Evolutionary conservation across 2,797 vertebrate genomes (phyloP).

Genomic region (Crocodylus rhombifer): DNA sequence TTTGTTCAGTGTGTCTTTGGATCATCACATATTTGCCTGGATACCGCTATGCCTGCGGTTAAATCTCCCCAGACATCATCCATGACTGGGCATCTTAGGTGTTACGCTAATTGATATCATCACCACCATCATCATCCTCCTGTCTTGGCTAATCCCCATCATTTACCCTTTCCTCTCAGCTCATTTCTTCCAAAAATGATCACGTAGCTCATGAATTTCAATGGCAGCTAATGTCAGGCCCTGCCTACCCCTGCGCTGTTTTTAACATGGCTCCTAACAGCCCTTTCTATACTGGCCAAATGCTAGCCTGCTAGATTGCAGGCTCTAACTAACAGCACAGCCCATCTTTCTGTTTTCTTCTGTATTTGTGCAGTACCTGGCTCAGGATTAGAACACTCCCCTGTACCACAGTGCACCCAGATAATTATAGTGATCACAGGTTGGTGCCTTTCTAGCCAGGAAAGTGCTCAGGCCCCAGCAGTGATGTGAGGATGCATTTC

Average conservation of each 20-base stretch:
- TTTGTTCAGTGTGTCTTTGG: not conserved
- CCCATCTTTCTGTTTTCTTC: not conserved
- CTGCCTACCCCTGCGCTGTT: not conserved
- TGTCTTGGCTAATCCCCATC: not conserved
- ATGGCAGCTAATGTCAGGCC: not conserved
- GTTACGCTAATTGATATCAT: not conserved
- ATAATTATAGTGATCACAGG: not conserved
- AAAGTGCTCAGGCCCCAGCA: not conserved
- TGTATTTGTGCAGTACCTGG: not conserved
- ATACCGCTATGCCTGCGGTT: not conserved
- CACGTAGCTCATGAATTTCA: not conserved
- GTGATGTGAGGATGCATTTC: too few relatives aligned
- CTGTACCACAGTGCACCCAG: not conserved
- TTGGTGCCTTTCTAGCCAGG: not conserved
- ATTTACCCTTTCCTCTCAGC: not conserved
- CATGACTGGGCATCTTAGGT: not conserved
- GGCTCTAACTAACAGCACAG: not conserved
- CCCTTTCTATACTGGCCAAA: not conserved
- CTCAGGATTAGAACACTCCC: not conserved
- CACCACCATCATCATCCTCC: not conserved
- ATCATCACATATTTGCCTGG: not conserved
- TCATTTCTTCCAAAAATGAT: not conserved
- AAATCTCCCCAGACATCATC: fast-evolving
- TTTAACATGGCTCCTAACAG: not conserved
- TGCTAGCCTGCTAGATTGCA: too few relatives aligned